A percentile compares a stretch with the other conserved stretches of the same genome.
Conservation (phyloP, 2,113 vertebrate species). For the Chitala chitala region DNA sequence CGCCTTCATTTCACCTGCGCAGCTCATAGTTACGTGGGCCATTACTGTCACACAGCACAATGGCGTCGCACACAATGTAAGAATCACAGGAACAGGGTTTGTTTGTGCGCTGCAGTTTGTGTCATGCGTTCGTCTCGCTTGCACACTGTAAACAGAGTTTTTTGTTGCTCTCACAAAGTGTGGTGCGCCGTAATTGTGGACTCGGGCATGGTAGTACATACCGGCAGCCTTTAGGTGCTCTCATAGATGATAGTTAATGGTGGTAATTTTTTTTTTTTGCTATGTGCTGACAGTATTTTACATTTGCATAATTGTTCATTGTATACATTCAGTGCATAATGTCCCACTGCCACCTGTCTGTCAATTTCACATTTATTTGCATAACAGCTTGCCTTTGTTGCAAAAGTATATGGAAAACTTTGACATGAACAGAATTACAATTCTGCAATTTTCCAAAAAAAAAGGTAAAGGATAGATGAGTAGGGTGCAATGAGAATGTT, state of each 20-base stretch:
- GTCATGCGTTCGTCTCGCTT: not conserved
- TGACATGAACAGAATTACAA: no score
- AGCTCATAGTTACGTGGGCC: slow-evolving; percentile 41
- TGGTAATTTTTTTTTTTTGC: not conserved
- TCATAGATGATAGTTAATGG: not conserved
- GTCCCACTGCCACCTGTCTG: not conserved
- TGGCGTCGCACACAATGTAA: no score
- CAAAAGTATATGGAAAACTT: no score
- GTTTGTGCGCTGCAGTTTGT: no score
- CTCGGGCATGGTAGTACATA: not conserved
- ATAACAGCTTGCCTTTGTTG: not conserved
- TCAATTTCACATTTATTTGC: slow-evolving; percentile 44
- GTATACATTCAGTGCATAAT: not conserved
- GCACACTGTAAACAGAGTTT: not conserved
- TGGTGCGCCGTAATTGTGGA: not conserved
- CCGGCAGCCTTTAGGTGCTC: not conserved
- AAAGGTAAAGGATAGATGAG: no score
- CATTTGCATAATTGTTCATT: not conserved
- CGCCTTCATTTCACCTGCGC: slow-evolving; percentile 36
- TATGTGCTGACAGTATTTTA: no score
- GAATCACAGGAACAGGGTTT: no score
- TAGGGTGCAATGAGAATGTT: no score
- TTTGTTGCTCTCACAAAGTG: not conserved
- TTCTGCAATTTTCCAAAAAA: no score
- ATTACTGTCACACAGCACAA: slow-evolving; percentile 3